Percentiles rank a stretch among this genome's conserved stretches.
Evolutionary conservation across 2,113 vertebrate species (phyloP).

Genomic region (Copsychus sechellarum): DNA sequence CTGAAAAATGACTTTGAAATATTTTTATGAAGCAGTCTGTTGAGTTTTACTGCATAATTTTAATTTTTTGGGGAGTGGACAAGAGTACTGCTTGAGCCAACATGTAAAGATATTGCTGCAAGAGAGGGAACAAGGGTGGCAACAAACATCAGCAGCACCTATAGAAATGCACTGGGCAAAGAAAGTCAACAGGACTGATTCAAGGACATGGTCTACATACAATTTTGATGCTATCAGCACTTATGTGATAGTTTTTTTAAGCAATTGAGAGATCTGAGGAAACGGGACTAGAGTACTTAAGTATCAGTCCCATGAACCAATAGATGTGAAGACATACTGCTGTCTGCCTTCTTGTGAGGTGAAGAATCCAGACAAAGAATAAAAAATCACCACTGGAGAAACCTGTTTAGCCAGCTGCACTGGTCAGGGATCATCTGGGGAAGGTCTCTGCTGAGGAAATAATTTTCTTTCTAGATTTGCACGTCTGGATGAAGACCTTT

Average conservation of each 20-base stretch:
- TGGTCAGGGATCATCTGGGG: background rate
- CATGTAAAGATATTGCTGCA: background rate
- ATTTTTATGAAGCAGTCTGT: background rate
- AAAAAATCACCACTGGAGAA: background rate
- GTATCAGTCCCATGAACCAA: background rate
- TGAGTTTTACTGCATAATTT: background rate
- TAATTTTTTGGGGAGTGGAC: background rate
- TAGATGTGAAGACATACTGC: background rate
- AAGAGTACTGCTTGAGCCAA: background rate
- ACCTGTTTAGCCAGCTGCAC: background rate
- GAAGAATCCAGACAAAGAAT: background rate
- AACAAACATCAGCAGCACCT: background rate
- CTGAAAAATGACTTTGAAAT: background rate
- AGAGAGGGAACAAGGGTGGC: background rate
- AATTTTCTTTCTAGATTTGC: background rate
- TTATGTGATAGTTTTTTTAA: background rate
- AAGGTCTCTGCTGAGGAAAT: background rate
- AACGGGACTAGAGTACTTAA: background rate
- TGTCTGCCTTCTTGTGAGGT: background rate
- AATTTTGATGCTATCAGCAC: background rate
- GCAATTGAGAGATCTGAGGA: background rate
- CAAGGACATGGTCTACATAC: background rate
- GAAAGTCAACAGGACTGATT: background rate
- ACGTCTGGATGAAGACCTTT: background rate
- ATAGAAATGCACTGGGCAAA: background rate